Evolutionary conservation across 2,888 invertebrate genomes (phyloP).

Genomic region (Diarsia dahlii): DNA sequence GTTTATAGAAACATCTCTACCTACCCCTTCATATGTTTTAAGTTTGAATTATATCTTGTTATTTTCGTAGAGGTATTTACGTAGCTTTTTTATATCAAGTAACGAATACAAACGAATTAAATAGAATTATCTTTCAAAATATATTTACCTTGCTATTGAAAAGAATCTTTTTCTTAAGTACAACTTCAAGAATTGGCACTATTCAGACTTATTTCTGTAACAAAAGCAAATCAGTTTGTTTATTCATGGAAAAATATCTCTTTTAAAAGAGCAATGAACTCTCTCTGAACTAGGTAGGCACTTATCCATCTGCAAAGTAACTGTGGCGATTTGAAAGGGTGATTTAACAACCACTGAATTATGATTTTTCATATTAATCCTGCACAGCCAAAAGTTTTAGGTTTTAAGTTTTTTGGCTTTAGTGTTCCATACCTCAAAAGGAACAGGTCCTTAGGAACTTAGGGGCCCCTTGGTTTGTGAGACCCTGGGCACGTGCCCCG

Average conservation of each 20-base stretch:
- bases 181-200: background rate
- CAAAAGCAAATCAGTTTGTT: background rate
- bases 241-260: background rate
- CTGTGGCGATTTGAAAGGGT: background rate
- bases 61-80: background rate
- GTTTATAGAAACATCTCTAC: background rate
- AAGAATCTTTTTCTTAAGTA: background rate
- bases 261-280: background rate
- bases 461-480: too few species aligned
- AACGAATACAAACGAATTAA: background rate
- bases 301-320: background rate
- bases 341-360: background rate
- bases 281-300: background rate
- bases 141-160: background rate
- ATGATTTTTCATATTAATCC: too few species aligned
- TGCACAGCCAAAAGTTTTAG: too few species aligned
- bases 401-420: too few species aligned
- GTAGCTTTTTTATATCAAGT: background rate
- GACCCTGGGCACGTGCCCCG: too few species aligned
- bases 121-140: background rate
- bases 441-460: too few species aligned
- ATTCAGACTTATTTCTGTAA: constrained; percentile 1
- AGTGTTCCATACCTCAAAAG: too few species aligned
- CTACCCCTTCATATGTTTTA: background rate
- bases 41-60: background rate